Percentiles rank a stretch among this genome's conserved stretches.
Evolutionary conservation across 35 echinoderm and acorn worm genomes (phyloP).

Genomic region (Strongylocentrotus purpuratus): DNA sequence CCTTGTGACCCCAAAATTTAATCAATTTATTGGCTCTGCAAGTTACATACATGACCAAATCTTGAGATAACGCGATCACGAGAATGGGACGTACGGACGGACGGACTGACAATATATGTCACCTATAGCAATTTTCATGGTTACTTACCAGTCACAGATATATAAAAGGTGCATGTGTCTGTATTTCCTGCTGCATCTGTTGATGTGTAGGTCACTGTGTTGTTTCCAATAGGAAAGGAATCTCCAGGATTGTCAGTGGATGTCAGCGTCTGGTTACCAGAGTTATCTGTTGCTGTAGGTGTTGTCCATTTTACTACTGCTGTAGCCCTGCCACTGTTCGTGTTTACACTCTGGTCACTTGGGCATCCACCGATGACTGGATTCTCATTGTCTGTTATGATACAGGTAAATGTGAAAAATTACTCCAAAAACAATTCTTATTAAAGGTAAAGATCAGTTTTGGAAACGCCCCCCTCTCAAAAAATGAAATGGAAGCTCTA

Average conservation of each 20-base stretch:
- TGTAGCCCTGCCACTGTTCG: not conserved
- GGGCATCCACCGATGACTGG: slow-evolving; percentile 56
- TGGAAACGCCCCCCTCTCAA: no score
- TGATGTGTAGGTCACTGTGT: slow-evolving; percentile 63
- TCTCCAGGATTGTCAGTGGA: slow-evolving; percentile 30
- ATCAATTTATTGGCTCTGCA: no score
- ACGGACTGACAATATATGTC: no score
- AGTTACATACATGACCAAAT: no score
- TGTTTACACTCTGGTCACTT: not conserved
- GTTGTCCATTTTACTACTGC: slow-evolving; percentile 43
- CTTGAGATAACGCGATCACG: no score
- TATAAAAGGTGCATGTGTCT: slow-evolving; percentile 38
- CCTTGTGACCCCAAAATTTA: no score
- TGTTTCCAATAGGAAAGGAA: slow-evolving; percentile 59
- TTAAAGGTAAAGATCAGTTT: no score
- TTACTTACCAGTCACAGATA: slow-evolving; percentile 58
- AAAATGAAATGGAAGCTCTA: no score
- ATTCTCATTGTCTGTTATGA: not conserved
- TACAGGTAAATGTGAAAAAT: not conserved
- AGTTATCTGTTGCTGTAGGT: slow-evolving; percentile 56
- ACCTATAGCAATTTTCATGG: not conserved
- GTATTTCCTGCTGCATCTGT: slow-evolving; percentile 45
- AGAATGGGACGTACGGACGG: no score
- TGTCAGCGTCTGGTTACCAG: slow-evolving; percentile 23
- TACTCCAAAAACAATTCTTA: no score